Evolutionary conservation across 2,113 vertebrate species (phyloP).

Genomic region (Mystacornis crossleyi): DNA sequence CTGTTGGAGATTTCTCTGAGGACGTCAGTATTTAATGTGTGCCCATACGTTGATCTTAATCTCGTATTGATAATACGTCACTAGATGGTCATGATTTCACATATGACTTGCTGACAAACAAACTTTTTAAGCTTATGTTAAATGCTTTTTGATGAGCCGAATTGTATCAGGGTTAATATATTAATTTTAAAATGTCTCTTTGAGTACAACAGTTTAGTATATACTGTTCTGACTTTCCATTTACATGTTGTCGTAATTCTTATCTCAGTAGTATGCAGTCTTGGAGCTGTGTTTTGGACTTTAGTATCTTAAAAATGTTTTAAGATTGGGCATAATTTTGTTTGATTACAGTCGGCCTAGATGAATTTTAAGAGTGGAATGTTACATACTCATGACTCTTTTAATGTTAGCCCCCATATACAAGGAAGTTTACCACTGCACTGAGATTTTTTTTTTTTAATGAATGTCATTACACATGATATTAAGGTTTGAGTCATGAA

Average conservation of each 20-base stretch:
- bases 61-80: background rate
- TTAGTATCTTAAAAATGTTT: background rate
- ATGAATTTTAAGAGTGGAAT: background rate
- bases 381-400: background rate
- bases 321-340: background rate
- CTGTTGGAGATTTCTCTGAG: background rate
- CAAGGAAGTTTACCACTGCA: background rate
- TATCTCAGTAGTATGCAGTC: background rate
- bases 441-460: background rate
- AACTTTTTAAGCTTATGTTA: background rate
- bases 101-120: background rate
- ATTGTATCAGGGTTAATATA: background rate
- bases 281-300: background rate
- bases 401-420: background rate
- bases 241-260: background rate
- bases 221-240: background rate
- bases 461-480: background rate
- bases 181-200: background rate
- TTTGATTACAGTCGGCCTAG: background rate
- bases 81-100: background rate
- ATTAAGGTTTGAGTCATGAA: background rate
- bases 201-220: background rate
- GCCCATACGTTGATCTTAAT: background rate
- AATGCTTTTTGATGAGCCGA: background rate
- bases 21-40: background rate